Base-by-base conservation (phyloP, 2,797 vertebrate genomes). In the Coreius guichenoti region DNA sequence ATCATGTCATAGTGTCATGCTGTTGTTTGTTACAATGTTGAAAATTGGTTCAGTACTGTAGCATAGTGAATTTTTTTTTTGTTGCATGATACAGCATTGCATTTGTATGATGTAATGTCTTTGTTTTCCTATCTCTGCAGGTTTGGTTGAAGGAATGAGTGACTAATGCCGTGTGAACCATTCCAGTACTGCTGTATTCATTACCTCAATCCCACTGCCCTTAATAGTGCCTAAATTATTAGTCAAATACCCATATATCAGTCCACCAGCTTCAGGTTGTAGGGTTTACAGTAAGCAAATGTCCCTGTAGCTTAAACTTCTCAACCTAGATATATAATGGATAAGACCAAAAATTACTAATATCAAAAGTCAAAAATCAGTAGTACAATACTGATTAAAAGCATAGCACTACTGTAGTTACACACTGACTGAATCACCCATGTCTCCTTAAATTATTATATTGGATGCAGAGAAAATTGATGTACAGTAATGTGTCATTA, bases 181-280 rank as follows among this genome's bases (percentile, higher is more conserved):
- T 65, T 88, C 58, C 51, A 58, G 43, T 61, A 56, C 82, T 86
- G 51, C 84, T 88, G 58, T 21, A 26, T 83, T 88, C 12, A 72
- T 73, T 77, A 87, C 82, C 80, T 86, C 63, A 51, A 14, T 68
- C 47, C 21, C 9, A n/a, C 5, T 43, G 67, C 31, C 26, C 8
- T 26, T 81, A 33, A 54, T 75, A 2, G 4, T 54, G 26, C 8
- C 9, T 56, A 61, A 70, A 72, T 79, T 33, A 70, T 58, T 43
- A 47, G 26, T n/a, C 21, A 21, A 73, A 31, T 78, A 51, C 45
- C 43, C 79, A 81, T 73, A 65, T 36, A 58, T 82, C 69, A 75
- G 4, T 43, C 39, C 39, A 51, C 16, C 21, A 26, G 47, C 82
- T 76, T 77, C 16, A 31, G 12, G 47, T 45, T 54, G 45, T 68